Conservation (phyloP, 2,113 vertebrate genomes). For the Thamnaconus septentrionalis region DNA sequence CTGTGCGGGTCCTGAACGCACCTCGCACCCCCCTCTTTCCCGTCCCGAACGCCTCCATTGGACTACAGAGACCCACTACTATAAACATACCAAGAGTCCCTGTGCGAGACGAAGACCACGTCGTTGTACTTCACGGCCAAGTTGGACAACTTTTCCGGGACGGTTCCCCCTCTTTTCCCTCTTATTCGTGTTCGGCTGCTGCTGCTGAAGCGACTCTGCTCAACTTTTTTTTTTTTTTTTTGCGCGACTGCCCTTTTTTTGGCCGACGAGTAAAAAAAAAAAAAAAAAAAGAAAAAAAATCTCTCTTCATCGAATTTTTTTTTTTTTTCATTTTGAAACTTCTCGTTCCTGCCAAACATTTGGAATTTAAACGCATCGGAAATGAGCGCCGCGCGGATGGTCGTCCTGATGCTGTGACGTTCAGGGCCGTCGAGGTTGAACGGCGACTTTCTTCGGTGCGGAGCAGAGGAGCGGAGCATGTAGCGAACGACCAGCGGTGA, state of each 20-base stretch:
- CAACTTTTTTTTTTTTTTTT: not conserved
- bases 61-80: conserved; percentile 47
- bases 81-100: conserved; percentile 53
- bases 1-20: conserved; percentile 39
- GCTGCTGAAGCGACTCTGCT: too few relatives aligned
- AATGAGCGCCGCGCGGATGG: conserved; percentile 38
- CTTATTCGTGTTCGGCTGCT: not conserved
- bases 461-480: conserved; percentile 44
- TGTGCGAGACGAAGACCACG: conserved; percentile 28
- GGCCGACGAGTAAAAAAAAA: too few relatives aligned
- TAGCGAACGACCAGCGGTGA: conserved; percentile 60
- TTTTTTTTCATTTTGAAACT: not conserved
- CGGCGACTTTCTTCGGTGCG: not conserved
- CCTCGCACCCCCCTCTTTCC: conserved; percentile 19
- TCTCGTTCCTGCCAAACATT: too few relatives aligned
- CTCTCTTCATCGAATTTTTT: conserved; percentile 5
- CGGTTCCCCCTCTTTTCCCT: not conserved
- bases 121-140: conserved; percentile 19
- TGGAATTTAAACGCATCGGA: not conserved
- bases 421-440: conserved; percentile 2
- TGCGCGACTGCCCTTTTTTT: too few relatives aligned
- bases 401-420: not conserved
- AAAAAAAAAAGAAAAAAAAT: too few relatives aligned
- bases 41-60: conserved; percentile 57
- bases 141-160: not conserved